A percentile compares a stretch with the other conserved stretches of the same genome.
These are phyloP conservation scores for Vespertilio murinus DNA, from an alignment of 2,797 vertebrate genomes.

Conservation along the genomic window DNA sequence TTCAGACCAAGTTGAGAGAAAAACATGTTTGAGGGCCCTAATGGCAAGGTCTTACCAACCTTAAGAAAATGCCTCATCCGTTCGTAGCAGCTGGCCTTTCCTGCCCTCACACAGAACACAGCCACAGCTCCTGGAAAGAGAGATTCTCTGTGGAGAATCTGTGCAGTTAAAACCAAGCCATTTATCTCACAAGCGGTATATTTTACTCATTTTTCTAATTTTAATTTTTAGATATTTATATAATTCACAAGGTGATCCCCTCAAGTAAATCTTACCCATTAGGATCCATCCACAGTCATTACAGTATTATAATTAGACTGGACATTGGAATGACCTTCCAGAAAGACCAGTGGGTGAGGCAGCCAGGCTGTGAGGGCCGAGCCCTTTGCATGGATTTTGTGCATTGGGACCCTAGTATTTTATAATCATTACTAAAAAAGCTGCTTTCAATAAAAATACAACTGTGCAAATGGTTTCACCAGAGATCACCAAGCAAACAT, in stretches of 20 bases:
- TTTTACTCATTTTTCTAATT: background rate
- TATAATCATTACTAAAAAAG: background rate
- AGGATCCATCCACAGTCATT: background rate
- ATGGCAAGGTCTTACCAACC: background rate
- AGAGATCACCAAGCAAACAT: background rate
- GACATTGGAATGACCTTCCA: too few relatives aligned
- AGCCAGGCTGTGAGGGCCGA: too few relatives aligned
- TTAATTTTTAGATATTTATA: background rate
- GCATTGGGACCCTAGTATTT: background rate
- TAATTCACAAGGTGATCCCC: background rate
- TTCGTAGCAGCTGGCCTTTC: background rate
- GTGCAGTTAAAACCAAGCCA: background rate
- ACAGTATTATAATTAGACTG: background rate
- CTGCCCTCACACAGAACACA: background rate
- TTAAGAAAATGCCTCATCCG: background rate
- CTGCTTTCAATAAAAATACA: background rate
- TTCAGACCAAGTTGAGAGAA: background rate
- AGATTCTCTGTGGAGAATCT: background rate
- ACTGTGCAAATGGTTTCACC: background rate
- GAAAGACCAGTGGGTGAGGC: too few relatives aligned
- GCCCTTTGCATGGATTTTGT: too few relatives aligned
- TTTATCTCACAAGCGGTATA: background rate
- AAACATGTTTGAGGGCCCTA: background rate
- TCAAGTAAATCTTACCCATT: background rate
- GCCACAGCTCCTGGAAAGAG: background rate